phyloP scores from a whole-genome alignment of 2,113 vertebrate species.

The Brachyhypopomus gauderio region DNA sequence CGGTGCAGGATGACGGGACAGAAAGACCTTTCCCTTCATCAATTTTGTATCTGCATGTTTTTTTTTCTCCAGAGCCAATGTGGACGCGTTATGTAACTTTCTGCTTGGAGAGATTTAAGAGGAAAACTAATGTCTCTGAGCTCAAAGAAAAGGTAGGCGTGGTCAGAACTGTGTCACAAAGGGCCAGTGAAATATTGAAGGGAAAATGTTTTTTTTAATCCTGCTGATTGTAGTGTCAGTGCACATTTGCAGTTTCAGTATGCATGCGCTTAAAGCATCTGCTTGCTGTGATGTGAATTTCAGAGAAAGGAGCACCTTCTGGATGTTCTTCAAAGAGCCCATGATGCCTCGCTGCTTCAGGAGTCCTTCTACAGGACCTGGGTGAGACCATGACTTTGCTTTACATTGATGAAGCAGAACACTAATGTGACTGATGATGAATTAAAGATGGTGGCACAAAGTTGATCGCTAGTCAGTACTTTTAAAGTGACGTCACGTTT shows the following conservation, averaged over 20 bases:
- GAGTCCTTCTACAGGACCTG: constrained; percentile 85
- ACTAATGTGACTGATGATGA: neutral
- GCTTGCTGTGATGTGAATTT: constrained; percentile 31
- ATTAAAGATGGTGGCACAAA: neutral
- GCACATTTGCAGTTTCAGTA: neutral
- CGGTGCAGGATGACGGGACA: too few species aligned
- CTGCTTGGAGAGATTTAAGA: constrained; percentile 84
- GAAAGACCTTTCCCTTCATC: neutral
- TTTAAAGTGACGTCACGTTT: neutral
- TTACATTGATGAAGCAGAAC: neutral
- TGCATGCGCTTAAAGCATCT: neutral
- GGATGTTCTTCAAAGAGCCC: constrained; percentile 77
- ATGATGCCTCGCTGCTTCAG: constrained; percentile 76
- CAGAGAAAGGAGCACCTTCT: constrained; percentile 85
- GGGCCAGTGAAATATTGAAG: too few species aligned
- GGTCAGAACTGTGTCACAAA: neutral
- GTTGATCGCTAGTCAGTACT: too few species aligned
- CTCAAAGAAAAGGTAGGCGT: constrained; percentile 82
- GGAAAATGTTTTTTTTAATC: too few species aligned
- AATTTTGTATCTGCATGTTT: neutral
- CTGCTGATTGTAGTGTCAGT: too few species aligned
- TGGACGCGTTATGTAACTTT: constrained; percentile 89
- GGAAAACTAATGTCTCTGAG: constrained; percentile 85
- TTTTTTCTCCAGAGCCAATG: constrained; percentile 80
- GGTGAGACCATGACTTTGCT: constrained; percentile 68